These are phyloP conservation scores for Atrichornis clamosus DNA, from an alignment of 2,113 vertebrate species.

Conservation along the genomic window DNA sequence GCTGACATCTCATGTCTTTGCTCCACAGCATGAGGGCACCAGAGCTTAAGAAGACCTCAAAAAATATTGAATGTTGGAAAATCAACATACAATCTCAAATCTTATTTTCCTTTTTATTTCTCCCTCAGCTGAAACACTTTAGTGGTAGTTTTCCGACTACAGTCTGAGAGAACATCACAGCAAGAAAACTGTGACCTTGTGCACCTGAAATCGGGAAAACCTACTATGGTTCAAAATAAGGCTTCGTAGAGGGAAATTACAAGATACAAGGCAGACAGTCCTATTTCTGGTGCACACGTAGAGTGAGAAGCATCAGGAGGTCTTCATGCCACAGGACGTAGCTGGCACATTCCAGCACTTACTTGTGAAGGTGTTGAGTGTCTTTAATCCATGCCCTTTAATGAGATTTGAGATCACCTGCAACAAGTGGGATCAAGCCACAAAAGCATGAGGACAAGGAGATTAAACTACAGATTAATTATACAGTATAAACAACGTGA, in stretches of 20 bases:
- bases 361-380: background rate
- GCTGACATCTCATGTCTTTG: background rate
- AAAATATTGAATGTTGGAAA: background rate
- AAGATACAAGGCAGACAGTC: background rate
- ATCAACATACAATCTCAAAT: background rate
- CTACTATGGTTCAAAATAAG: background rate
- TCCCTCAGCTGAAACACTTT: background rate
- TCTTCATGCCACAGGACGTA: background rate
- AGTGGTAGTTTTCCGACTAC: background rate
- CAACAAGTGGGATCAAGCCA: background rate
- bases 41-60: conserved; percentile 3
- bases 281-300: background rate
- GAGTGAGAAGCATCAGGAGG: background rate
- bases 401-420: background rate
- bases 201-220: background rate
- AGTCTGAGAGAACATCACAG: background rate
- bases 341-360: background rate
- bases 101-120: background rate
- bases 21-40: conserved; percentile 28
- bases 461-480: conserved; percentile 25
- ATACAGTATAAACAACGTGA: background rate
- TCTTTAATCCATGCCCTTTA: background rate
- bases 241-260: background rate
- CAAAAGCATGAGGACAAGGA: background rate
- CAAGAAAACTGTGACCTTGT: background rate